Percentiles rank a stretch among this genome's conserved stretches.
Evolutionary conservation across 2,797 vertebrate species (phyloP).

Genomic region (Loris lydekkerianus): DNA sequence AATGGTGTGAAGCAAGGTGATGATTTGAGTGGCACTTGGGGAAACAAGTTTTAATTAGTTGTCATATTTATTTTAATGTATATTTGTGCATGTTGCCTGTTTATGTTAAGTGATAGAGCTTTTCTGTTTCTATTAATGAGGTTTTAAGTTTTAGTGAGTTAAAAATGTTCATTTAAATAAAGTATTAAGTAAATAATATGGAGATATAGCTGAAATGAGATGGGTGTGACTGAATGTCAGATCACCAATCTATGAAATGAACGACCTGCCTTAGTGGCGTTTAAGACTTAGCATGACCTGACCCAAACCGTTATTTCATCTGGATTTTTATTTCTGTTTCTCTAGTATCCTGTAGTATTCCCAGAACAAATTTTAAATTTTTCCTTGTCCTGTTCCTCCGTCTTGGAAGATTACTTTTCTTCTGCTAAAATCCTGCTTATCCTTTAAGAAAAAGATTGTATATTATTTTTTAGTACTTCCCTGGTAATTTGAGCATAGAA

Average conservation of each 20-base stretch:
- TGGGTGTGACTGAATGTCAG: not conserved
- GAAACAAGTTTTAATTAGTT: not conserved
- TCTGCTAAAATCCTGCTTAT: not conserved
- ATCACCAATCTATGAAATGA: not conserved
- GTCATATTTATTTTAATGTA: not conserved
- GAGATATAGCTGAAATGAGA: not conserved
- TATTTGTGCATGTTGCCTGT: not conserved
- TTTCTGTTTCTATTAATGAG: not conserved
- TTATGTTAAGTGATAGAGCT: not conserved
- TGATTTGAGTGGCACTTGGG: not conserved
- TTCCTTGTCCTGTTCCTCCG: not conserved
- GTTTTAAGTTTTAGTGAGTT: conserved; percentile 15
- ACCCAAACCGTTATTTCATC: not conserved
- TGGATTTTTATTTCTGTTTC: not conserved
- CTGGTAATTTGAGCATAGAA: not conserved
- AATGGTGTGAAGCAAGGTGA: not conserved
- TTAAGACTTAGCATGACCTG: not conserved
- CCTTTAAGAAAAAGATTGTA: not conserved
- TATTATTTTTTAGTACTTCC: not conserved
- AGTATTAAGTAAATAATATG: not conserved
- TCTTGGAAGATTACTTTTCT: not conserved
- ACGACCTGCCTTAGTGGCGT: not conserved
- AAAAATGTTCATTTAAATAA: not conserved
- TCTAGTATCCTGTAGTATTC: not conserved
- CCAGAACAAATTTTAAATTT: not conserved